Evolutionary conservation across 2,797 vertebrate genomes (phyloP).

Genomic region (Carcharodon carcharias): DNA sequence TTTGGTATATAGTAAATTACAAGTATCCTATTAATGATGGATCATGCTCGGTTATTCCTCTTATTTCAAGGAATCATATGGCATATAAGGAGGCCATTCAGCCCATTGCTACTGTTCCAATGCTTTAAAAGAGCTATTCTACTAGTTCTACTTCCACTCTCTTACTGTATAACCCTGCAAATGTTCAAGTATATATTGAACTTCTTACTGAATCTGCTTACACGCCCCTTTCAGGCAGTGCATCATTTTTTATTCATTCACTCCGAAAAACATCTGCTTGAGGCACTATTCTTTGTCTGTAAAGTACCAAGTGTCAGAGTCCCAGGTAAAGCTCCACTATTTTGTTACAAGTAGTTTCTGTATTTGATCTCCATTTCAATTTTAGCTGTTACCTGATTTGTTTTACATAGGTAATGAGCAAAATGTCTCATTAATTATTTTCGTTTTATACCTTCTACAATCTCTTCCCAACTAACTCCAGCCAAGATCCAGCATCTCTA

Average conservation of each 20-base stretch:
- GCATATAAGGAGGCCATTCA: not conserved
- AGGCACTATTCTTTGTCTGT: not conserved
- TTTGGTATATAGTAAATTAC: not conserved
- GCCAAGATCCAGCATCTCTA: slow-evolving; percentile 76
- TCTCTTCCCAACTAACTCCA: slow-evolving; percentile 44
- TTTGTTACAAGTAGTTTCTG: not conserved
- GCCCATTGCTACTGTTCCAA: not conserved
- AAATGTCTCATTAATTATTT: not conserved
- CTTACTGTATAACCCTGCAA: not conserved
- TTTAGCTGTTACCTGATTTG: not conserved
- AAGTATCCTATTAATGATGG: not conserved
- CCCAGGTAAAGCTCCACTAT: not conserved
- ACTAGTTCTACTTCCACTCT: not conserved
- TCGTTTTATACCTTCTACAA: not conserved
- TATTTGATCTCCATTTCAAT: not conserved
- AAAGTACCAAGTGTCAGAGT: not conserved
- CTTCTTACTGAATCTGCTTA: not conserved
- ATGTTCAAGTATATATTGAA: not conserved
- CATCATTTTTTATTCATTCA: not conserved
- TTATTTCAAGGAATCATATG: not conserved
- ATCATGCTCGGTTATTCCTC: not conserved
- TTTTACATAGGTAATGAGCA: not conserved
- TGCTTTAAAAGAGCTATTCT: not conserved
- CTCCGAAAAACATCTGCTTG: not conserved
- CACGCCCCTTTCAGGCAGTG: not conserved